Base-by-base conservation (phyloP, 2,113 vertebrate genomes). In the Dendropsophus ebraccatus region DNA sequence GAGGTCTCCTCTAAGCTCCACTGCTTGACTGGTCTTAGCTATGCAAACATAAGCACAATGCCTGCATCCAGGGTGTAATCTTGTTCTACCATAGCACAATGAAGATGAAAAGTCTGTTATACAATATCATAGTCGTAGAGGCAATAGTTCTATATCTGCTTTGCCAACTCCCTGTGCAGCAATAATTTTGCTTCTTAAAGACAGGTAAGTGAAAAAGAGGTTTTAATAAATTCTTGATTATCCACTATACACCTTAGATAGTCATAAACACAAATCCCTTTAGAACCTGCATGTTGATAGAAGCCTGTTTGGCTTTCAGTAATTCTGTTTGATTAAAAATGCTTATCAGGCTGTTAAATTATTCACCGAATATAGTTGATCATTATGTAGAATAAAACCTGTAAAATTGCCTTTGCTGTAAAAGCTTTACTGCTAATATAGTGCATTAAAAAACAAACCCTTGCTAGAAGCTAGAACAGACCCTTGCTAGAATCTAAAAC, bases 251-350 rank as follows among this genome's bases (percentile, higher is more conserved):
- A 75, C 45, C 45, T 75, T 45, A 74, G 41, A 28, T 49, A 49
- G 41, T 28, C 14, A 75, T 41, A 75, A 49, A 41, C 45, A 50
- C 41, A 75, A 75, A 75, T 49, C 45, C 45, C 73, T 47, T 75
- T 25, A 75, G 73, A 75, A 75, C n/a, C 47, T 75, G 73, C 73
- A 75, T 75, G 28, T 75, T n/a, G n/a, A n/a, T n/a, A n/a, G n/a
- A 47, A n/a, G 21, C 4, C n/a, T 45, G 70, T 49, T 75, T 75
- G 45, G 73, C 73, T 75, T 47, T 49, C 25, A 75, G 73, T 45
- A 75, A 75, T 75, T 75, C 73, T 75, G 73, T 50, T 75, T 75
- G n/a, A 75, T 75, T 75, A 75, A 75, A 74, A 75, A 75, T 75
- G 73, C 45, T 75, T 75, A 75, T 75, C 49, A 50, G 73, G 49